Conservation (phyloP, 2,113 vertebrate genomes). For the Mola mola region DNA sequence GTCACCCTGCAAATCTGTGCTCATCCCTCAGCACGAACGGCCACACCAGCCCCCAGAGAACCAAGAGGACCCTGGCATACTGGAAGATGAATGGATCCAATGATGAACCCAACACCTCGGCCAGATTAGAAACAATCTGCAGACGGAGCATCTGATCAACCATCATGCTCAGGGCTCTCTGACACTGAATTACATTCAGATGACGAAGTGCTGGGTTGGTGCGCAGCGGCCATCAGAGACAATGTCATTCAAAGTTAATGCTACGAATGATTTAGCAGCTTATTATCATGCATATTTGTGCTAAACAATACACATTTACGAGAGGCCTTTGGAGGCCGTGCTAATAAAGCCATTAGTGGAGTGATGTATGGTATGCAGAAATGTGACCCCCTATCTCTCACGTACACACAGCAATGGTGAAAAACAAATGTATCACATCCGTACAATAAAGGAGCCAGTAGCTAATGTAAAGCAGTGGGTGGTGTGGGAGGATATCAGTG, state of each 20-base stretch:
- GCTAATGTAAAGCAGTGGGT: slow-evolving; percentile 32
- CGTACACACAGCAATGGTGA: slow-evolving; percentile 41
- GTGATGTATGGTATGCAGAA: slow-evolving; percentile 75
- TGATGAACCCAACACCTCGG: slow-evolving; percentile 83
- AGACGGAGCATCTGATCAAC: slow-evolving; percentile 65
- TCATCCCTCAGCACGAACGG: slow-evolving; percentile 83
- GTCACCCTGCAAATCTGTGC: slow-evolving; percentile 82
- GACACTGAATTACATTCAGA: slow-evolving; percentile 60
- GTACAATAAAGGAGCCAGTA: slow-evolving; percentile 35
- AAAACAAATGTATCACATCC: slow-evolving; percentile 50
- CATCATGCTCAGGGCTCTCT: slow-evolving; percentile 41
- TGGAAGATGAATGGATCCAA: slow-evolving; percentile 81
- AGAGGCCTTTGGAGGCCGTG: slow-evolving; percentile 61
- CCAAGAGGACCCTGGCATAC: slow-evolving; percentile 78
- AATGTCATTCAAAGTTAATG: slow-evolving; percentile 87
- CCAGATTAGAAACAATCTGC: slow-evolving; percentile 79
- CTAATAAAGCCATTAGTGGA: slow-evolving; percentile 81
- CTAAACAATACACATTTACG: slow-evolving; percentile 84
- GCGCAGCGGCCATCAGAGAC: slow-evolving; percentile 62
- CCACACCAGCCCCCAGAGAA: slow-evolving; percentile 78
- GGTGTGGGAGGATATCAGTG: slow-evolving; percentile 13
- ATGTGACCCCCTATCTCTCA: slow-evolving; percentile 71
- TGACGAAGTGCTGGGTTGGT: slow-evolving; percentile 61
- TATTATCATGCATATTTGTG: slow-evolving; percentile 80
- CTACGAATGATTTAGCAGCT: slow-evolving; percentile 81